Evolutionary conservation across 2,888 invertebrate species (phyloP).

Genomic region (Listrodromus nycthemerus): DNA sequence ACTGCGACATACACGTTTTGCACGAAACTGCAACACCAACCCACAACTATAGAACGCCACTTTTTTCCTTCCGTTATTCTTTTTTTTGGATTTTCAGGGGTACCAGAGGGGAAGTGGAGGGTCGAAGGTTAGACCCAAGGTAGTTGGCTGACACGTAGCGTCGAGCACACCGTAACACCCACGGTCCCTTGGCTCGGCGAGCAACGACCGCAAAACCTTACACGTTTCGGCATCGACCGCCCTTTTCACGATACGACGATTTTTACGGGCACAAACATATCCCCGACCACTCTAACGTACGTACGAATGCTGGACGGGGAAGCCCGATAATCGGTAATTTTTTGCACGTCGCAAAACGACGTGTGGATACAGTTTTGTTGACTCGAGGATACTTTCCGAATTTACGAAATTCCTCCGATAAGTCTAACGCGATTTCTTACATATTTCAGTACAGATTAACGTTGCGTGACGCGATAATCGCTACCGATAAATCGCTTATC

Average conservation of each 20-base stretch:
- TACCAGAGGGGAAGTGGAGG: not conserved
- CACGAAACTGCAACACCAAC: constrained; percentile 18
- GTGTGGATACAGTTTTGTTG: not conserved
- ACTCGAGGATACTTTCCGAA: not conserved
- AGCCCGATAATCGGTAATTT: not conserved
- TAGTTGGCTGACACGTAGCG: constrained; percentile 37
- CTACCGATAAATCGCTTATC: not conserved
- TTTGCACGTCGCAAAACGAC: not conserved
- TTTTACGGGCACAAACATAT: constrained; percentile 26
- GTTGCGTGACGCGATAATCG: no score
- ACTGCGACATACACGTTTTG: not conserved
- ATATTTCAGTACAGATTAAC: not conserved
- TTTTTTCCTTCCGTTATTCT: constrained; percentile 22
- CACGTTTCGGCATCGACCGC: constrained; percentile 12
- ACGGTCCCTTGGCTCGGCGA: constrained; percentile 1
- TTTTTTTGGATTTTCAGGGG: constrained; percentile 8
- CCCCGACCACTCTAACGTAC: not conserved
- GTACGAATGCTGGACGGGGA: not conserved
- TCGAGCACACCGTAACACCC: constrained; percentile 11
- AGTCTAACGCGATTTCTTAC: not conserved
- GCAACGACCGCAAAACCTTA: constrained; percentile 23
- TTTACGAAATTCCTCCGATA: not conserved
- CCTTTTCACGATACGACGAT: constrained; percentile 46
- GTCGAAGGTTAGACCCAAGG: constrained; percentile 29
- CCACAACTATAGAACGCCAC: not conserved